Percentiles rank a stretch among this genome's conserved stretches.
These are phyloP conservation scores for Champsocephalus gunnari DNA, from an alignment of 2,797 vertebrate species.

Conservation along the genomic window DNA sequence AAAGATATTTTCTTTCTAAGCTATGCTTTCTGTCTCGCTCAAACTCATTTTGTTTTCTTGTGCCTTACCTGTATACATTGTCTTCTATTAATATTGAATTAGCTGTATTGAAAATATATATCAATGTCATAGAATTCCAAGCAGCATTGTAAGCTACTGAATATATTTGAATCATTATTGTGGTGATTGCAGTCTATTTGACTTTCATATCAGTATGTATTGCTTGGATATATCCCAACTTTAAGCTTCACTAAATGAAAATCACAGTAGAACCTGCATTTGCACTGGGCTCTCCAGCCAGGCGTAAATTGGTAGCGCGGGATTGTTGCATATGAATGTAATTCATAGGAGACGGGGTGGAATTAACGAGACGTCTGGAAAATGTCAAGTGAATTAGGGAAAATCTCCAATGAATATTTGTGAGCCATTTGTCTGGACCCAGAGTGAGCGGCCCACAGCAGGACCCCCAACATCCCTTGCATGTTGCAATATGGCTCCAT, in stretches of 20 bases:
- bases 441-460: constrained; percentile 21
- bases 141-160: neutral
- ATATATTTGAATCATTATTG: neutral
- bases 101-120: neutral
- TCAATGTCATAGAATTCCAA: neutral
- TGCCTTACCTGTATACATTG: no score
- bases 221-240: neutral
- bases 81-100: no score
- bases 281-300: neutral
- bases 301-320: constrained; percentile 28
- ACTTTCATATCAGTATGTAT: constrained; percentile 11
- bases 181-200: neutral
- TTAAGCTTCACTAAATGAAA: constrained; percentile 4
- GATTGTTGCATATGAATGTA: constrained; percentile 51
- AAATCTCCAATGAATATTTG: constrained; percentile 71
- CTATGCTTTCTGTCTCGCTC: no score
- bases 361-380: constrained; percentile 71
- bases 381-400: constrained; percentile 80
- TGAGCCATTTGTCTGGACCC: constrained; percentile 66
- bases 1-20: no score
- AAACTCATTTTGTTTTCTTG: no score
- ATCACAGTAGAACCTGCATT: constrained; percentile 10
- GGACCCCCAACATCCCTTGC: constrained; percentile 30
- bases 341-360: constrained; percentile 48
- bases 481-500: constrained; percentile 40